Base-by-base conservation (phyloP, 2,888 invertebrate genomes). In the Drosophila mayaguana region DNA sequence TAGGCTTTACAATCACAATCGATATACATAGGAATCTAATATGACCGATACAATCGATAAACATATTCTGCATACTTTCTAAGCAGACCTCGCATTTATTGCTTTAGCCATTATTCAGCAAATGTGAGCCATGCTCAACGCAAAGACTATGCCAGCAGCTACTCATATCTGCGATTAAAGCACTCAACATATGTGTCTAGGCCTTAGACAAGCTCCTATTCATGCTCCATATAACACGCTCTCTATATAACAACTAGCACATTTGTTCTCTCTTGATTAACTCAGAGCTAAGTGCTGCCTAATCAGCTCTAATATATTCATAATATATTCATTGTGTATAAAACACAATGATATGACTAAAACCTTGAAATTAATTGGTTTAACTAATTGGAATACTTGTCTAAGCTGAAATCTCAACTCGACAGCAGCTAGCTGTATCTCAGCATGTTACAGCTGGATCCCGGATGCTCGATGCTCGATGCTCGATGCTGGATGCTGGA, bases 381-480 rank as follows among this genome's bases (percentile, higher is more conserved):
- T 11, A 7, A 50, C 48, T 43, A 56, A 43, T 45, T 34, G n/a
- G n/a, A 42, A 56, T n/a, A 56, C 43, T 43, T 45, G 43, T 12
- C 20, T 56, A 8, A 32, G 14, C 18, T 34, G 50, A 50, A 14
- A 50, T 28, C 50, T 18, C n/a, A 8, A 12, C 32, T 12, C 50
- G n/a, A n/a, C 28, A 18, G 50, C n/a, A n/a, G n/a, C n/a, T n/a
- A n/a, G n/a, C n/a, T n/a, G n/a, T n/a, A n/a, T n/a, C n/a, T n/a
- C n/a, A n/a, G n/a, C n/a, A n/a, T n/a, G n/a, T n/a, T n/a, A 43
- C 43, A 43, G 45, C 14, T 45, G 22, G 12, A 28, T 28, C 8
- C 28, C 28, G 28, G 8, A 28, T 8, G 28, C 28, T n/a, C 5
- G 6, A n/a, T 16, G 28, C 28, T n/a, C 5, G 6, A n/a, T 16